Evolutionary conservation across 2,113 vertebrate species (phyloP).

Genomic region (Alethe castanea): DNA sequence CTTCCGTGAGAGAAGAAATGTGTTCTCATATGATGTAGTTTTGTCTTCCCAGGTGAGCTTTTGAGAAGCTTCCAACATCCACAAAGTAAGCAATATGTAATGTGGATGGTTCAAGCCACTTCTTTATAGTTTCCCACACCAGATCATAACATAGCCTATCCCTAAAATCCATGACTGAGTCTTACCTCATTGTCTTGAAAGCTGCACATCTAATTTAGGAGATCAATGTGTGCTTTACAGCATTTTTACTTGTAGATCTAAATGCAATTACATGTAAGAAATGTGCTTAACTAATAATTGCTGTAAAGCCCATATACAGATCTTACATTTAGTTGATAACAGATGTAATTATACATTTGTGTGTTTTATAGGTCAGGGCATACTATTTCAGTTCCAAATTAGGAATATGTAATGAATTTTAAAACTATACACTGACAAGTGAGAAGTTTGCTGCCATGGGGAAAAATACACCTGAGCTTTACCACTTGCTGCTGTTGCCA

Average conservation of each 20-base stretch:
- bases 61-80: background rate
- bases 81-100: background rate
- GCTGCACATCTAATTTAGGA: background rate
- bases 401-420: slow-evolving; percentile 2
- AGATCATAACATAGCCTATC: background rate
- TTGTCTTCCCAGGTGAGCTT: background rate
- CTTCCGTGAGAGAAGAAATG: slow-evolving; percentile 31
- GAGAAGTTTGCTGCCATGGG: background rate
- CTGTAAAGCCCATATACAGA: background rate
- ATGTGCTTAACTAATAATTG: background rate
- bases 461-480: background rate
- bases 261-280: background rate
- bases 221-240: background rate
- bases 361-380: background rate
- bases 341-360: slow-evolving; percentile 9
- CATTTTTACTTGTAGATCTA: background rate
- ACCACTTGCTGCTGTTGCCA: background rate
- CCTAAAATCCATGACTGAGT: background rate
- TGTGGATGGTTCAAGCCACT: background rate
- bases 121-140: background rate
- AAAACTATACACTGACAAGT: background rate
- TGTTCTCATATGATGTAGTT: background rate
- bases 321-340: background rate
- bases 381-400: background rate
- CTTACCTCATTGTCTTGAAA: background rate